Evolutionary conservation across 1,140 invertebrate species (phyloP).

Genomic region (Bombus superbus): DNA sequence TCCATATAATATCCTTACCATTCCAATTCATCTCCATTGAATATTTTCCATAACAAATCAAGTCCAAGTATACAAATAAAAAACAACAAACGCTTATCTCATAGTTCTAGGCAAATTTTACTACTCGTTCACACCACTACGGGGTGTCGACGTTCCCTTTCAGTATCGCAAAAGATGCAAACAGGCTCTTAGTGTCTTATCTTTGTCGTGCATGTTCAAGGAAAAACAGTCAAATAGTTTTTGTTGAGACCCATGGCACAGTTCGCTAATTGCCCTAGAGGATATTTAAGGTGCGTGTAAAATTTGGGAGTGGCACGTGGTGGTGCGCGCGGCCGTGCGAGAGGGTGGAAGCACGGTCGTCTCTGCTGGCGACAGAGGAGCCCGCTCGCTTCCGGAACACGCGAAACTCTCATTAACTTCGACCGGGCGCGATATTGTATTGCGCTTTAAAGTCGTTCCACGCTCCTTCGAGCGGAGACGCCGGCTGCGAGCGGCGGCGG

Average conservation of each 20-base stretch:
- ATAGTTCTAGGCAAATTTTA: background rate
- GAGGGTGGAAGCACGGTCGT: conserved; percentile 51
- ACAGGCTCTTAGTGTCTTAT: background rate
- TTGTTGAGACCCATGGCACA: conserved; percentile 39
- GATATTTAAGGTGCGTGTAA: conserved; percentile 69
- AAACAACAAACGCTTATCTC: background rate
- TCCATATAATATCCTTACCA: background rate
- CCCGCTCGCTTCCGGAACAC: conserved; percentile 70
- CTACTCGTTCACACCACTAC: background rate
- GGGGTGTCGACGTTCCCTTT: background rate
- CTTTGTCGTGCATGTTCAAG: background rate
- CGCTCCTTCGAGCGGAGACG: conserved; percentile 36
- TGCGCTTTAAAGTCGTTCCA: conserved; percentile 59
- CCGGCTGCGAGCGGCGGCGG: conserved; percentile 16
- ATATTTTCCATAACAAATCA: background rate
- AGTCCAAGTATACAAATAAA: background rate
- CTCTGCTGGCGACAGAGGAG: conserved; percentile 57
- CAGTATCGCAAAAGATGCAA: background rate
- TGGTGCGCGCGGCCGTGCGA: conserved; percentile 17
- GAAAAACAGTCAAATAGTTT: background rate
- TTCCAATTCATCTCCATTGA: background rate
- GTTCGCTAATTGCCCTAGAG: conserved; percentile 42
- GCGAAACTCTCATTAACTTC: conserved; percentile 76
- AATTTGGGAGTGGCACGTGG: conserved; percentile 66
- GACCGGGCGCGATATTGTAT: conserved; percentile 53